These are phyloP conservation scores for Drosophila cognata DNA, from an alignment of 2,888 invertebrate species.

Conservation along the genomic window DNA sequence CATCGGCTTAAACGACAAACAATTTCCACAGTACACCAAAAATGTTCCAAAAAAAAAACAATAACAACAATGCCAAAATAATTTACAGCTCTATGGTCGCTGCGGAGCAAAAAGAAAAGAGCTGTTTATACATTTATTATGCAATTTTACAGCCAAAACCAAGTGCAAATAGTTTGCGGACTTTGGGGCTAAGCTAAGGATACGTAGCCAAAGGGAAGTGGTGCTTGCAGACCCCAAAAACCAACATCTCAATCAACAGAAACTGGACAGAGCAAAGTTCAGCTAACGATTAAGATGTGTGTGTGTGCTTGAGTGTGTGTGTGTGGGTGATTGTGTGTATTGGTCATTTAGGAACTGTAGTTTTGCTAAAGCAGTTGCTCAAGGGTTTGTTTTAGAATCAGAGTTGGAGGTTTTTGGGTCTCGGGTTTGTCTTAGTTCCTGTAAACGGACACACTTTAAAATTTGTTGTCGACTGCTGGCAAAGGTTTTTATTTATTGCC, in stretches of 20 bases:
- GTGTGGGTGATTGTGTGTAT: conserved; percentile 18
- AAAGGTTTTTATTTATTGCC: conserved; percentile 76
- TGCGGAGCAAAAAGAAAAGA: conserved; percentile 19
- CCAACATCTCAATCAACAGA: conserved; percentile 71
- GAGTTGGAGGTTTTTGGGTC: conserved; percentile 1
- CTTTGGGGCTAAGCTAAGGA: conserved; percentile 31
- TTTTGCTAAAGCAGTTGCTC: conserved; percentile 10
- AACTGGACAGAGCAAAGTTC: conserved; percentile 55
- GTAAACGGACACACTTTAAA: conserved; percentile 62
- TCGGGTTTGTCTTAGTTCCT: conserved; percentile 47
- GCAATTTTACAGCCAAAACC: conserved; percentile 72
- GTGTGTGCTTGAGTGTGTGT: conserved; percentile 16
- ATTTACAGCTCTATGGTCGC: conserved; percentile 47
- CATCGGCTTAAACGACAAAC: not conserved
- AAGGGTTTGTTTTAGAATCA: conserved; percentile 8
- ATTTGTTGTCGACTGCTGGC: conserved; percentile 61
- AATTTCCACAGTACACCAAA: conserved; percentile 8
- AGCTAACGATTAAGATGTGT: conserved; percentile 59
- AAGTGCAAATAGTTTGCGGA: conserved; percentile 74
- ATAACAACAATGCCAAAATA: conserved; percentile 56
- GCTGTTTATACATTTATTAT: conserved; percentile 68
- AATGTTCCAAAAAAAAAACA: conserved; percentile 8
- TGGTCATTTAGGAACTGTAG: conserved; percentile 62
- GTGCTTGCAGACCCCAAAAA: conserved; percentile 41
- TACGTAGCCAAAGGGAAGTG: conserved; percentile 1